Evolutionary conservation across 2,888 invertebrate genomes (phyloP), one percentile per base, ranked within the genome.

Genomic region (Colostygia pectinataria): DNA sequence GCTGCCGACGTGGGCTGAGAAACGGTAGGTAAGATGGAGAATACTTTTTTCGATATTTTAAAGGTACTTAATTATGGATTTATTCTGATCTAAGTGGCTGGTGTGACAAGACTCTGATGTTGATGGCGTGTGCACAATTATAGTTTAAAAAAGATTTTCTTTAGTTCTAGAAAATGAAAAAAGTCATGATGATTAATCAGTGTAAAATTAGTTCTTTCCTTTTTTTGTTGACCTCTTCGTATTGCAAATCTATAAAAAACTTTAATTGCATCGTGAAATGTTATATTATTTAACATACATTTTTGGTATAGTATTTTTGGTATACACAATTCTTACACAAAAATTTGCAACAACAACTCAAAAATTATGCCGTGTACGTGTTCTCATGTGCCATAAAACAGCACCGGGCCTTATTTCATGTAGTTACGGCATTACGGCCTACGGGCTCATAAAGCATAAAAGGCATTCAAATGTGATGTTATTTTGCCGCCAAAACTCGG

Each of bases 391-490:
- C 83, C 88, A 88, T 90, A 88, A 90, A 88, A 68, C 59, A 74
- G 75, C 69, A 77, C 69, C 73, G 77, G 75, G 84, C 78, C 83
- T 83, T 87, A 86, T 85, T 85, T 86, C 84, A 89, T 87, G 86
- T 87, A 89, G 85, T 88, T 86, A 87, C 51, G 33, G 38, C 73
- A 25, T 75, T 43, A 28, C 28, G 28, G 45, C 74, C 73, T 80
- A 85, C 78, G 82, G 77, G 73, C 72, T 80, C 83, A 87, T 90
- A 90, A 89, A 90, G 85, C 88, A 90, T 89, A 90, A 89, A 89
- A 83, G 80, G 88, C 86, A 90, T 90, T 90, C 89, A 89, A 88
- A 90, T 90, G 87, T 83, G 89, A 90, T 90, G 90, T 90, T 90
- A 90, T 89, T 90, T 90, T 88, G 89, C 90, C 88, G 88, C 89